Evolutionary conservation across 2,888 invertebrate species (phyloP), one percentile per base, ranked within the genome.

Genomic region (Phrixothrix hirtus): DNA sequence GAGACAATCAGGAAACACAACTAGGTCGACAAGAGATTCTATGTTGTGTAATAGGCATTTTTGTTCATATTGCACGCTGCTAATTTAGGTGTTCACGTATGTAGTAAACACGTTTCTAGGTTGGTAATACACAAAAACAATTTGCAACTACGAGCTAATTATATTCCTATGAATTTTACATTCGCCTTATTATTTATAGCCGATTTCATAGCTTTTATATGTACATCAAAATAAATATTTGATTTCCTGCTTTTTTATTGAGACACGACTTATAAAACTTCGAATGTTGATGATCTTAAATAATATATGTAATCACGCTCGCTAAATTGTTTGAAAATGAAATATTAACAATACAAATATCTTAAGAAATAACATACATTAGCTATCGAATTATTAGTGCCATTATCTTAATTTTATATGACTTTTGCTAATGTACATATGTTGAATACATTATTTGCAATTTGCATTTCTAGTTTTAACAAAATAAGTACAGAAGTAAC

Each of bases 21-120:
- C 53, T 38, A 43, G 53, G 53, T 53, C 53, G 53, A 38, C 48
- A 53, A 53, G 53, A 43, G 53, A 48, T 43, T 47, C 27, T 42
- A 37, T 37, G 36, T 53, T 53, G 34, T 43, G 48, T 48, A 53
- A 53, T 48, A 27, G 17, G 16, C 15, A 31, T 46, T 46, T 52
- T 41, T 46, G 41, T 41, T 46, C 46, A 46, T 45, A 46, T 46
- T 52, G 41, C 46, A 46, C 52, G 46, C 29, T 17, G 41, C 41
- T 52, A 52, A 52, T 52, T 52, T 46, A 52, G 46, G 41, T 41
- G 46, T 30, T 52, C 42, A 38, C 38, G 46, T 46, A 30, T 38
- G 32, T 26, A 32, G 5, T 15, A 37, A 26, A 35, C 43, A 43
- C 35, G 35, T 37, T 45, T 34, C 21, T 26, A 43, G 16, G 35